Evolutionary conservation across 1,140 invertebrate species (phyloP), one percentile per base, ranked within the genome.

Genomic region (Nylanderia fulva): DNA sequence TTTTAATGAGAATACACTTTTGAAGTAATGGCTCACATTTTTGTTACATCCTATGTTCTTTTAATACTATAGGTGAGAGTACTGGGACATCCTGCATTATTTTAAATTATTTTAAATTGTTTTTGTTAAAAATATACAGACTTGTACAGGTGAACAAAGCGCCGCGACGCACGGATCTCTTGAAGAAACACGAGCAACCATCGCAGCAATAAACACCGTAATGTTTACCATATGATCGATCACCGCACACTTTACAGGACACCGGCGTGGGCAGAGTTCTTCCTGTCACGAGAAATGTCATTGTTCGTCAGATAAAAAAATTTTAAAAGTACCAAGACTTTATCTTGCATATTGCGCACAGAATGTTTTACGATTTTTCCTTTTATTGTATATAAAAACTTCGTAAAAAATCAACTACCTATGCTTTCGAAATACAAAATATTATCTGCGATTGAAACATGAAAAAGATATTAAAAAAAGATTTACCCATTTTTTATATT

Each of bases 111-210:
- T n/a, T n/a, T n/a, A n/a, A n/a, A 5, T 27, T 58, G 72, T 2
- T 42, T 29, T 13, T 27, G 13, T 33, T 42, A 29, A 42, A 72
- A 29, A 27, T 74, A 56, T 45, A 45, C 71, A 15, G 56, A 89
- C 89, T 96, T 86, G 97, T 98, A 91, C 98, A 98, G 58, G 96
- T 95, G 90, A 98, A 98, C 4, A 95, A 92, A 8, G 96, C 96
- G 11, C 96, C 96, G 79, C 96, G 96, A 61, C 98, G 94, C 18
- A 98, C 96, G 77, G 97, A 97, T 88, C 97, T 94, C 93, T 98
- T 98, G 93, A 98, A 98, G 92, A 98, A 98, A 90, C 98, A 98
- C 54, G 97, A 98, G 93, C 98, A 98, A 7, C 98, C 98, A 90
- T 98, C 98, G 92, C 98, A 98, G 91, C 97, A 98, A 92, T 96